These are phyloP conservation scores for Lysandra coridon DNA, from an alignment of 2,888 invertebrate species.

Conservation along the genomic window DNA sequence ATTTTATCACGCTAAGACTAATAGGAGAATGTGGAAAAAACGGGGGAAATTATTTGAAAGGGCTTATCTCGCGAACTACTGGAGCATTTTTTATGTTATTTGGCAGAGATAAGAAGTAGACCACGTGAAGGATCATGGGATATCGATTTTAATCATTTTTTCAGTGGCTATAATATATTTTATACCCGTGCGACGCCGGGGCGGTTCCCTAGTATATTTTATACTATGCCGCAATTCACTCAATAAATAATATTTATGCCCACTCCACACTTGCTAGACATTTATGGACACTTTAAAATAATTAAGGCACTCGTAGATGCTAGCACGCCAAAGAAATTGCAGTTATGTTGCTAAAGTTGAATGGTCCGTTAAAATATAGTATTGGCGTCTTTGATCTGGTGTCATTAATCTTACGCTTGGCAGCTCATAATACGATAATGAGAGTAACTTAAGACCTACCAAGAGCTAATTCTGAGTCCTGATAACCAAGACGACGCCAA, in stretches of 20 bases:
- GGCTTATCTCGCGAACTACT: too few species aligned
- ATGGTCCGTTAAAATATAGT: background rate
- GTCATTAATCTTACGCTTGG: background rate
- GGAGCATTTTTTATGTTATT: too few species aligned
- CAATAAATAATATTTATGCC: constrained; percentile 31
- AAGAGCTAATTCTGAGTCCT: background rate
- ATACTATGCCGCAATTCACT: background rate
- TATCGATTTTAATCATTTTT: too few species aligned
- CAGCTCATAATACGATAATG: background rate
- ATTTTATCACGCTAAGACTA: too few species aligned
- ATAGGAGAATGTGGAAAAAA: too few species aligned
- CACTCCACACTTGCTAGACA: constrained; percentile 40
- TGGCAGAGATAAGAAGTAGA: too few species aligned
- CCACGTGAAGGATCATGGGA: too few species aligned
- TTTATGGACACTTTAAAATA: constrained; percentile 47
- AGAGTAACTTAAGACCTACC: background rate
- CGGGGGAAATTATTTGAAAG: too few species aligned
- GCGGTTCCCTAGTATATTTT: too few species aligned
- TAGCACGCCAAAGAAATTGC: constrained; percentile 30
- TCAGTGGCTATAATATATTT: too few species aligned
- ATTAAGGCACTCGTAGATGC: constrained; percentile 39
- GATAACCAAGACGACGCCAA: background rate
- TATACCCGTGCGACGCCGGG: too few species aligned
- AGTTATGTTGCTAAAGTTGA: constrained; percentile 28
- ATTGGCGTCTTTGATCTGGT: constrained; percentile 14